Base-by-base conservation (phyloP, 2,888 invertebrate genomes). In the Noctua comes region DNA sequence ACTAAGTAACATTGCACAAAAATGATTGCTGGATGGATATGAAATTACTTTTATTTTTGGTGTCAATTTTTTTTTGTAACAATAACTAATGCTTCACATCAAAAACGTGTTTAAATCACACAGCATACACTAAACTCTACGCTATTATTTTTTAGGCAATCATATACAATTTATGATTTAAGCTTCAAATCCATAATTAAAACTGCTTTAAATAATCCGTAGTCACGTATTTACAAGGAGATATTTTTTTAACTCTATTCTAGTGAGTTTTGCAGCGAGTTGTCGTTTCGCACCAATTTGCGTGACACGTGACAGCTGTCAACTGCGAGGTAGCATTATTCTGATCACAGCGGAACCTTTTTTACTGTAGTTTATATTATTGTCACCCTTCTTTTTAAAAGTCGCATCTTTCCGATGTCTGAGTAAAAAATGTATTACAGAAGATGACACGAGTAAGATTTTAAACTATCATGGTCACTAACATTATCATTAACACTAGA, bases 271-370 rank as follows among this genome's bases (percentile, higher is more conserved):
- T 40, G 24, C 54, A 79, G 10, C 46, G 43, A n/a, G 21, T 68
- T 77, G 40, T 51, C 59, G 69, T 31, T 68, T 43, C 70, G 43
- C 43, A 79, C 43, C 59, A 43, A 66, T 79, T 65, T 70, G n/a
- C 69, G 57, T 81, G 64, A 57, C 46, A 80, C 62, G 46, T 54
- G 80, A 54, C 62, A 80, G 46, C 72, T 79, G 36, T 71, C 72
- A 79, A 24, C 43, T 71, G 27, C 54, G 62, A 27, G 51, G 51
- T 80, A 62, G n/a, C 51, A 18, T 79, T 79, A 77, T 77, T 77
- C 78, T 78, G 69, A 70, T 79, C 70, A 51, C 40, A 79, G 59
- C n/a, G 31, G 59, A 79, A 79, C 71, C 64, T 64, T 40, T 64
- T 51, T 72, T 27, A 27, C 4, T 64, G 18, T 46, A 27, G 31